A percentile compares a stretch with the other conserved stretches of the same genome.
Evolutionary conservation across 2,797 vertebrate genomes (phyloP).

Genomic region (Premnoplex brunnescens): DNA sequence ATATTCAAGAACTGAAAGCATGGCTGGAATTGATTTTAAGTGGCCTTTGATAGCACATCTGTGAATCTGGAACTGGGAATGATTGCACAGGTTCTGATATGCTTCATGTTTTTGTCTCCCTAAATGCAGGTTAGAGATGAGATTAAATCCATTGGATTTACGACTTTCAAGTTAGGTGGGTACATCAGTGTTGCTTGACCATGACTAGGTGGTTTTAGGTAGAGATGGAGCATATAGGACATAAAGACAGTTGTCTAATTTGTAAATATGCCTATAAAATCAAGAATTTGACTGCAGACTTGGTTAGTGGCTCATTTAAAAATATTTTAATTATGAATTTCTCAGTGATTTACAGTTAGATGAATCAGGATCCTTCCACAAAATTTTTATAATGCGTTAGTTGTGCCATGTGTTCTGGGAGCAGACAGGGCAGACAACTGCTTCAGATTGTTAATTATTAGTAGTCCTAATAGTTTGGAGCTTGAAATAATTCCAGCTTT

Average conservation of each 20-base stretch:
- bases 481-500: background rate
- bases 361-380: background rate
- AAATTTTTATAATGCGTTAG: background rate
- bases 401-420: background rate
- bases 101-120: background rate
- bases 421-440: background rate
- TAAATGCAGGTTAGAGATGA: background rate
- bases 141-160: background rate
- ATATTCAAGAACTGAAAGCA: background rate
- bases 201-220: background rate
- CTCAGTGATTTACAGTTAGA: background rate
- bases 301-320: background rate
- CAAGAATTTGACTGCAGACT: background rate
- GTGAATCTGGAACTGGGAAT: background rate
- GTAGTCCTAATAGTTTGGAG: background rate
- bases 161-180: background rate
- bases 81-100: background rate
- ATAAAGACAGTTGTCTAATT: background rate
- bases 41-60: background rate
- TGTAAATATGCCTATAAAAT: background rate
- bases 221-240: background rate
- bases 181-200: background rate
- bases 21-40: background rate
- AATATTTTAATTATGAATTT: background rate
- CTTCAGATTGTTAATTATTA: background rate